Evolutionary conservation across 2,797 vertebrate species (phyloP).

Genomic region (Dendrocincla fuliginosa): DNA sequence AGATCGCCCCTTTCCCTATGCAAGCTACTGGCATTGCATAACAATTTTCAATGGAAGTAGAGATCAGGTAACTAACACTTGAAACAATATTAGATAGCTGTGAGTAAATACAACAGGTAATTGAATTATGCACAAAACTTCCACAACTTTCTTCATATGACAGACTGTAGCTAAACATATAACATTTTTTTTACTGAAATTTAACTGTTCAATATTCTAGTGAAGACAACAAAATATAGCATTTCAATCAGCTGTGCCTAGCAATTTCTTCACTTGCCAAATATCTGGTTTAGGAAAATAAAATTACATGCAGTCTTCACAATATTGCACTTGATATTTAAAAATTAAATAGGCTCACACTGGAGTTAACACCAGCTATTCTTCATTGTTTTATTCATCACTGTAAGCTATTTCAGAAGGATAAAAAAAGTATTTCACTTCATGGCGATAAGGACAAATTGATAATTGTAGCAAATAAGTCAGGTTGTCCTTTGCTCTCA

Average conservation of each 20-base stretch:
- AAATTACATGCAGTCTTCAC: constrained; percentile 21
- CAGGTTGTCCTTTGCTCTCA: constrained; percentile 71
- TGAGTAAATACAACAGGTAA: not conserved
- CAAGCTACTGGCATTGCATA: not conserved
- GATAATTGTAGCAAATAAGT: constrained; percentile 71
- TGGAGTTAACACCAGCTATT: constrained; percentile 33
- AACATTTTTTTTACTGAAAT: not conserved
- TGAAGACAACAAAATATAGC: not conserved
- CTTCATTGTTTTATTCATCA: constrained; percentile 53
- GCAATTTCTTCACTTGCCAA: constrained; percentile 25
- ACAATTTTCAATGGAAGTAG: not conserved
- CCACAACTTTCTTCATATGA: not conserved
- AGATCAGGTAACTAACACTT: not conserved
- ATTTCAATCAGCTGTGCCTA: not conserved
- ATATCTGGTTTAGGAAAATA: constrained; percentile 20
- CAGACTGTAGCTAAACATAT: not conserved
- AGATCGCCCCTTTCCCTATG: not conserved
- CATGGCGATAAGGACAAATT: constrained; percentile 57
- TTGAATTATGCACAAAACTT: not conserved
- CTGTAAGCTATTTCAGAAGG: constrained; percentile 48
- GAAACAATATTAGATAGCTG: not conserved
- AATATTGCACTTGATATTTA: constrained; percentile 27
- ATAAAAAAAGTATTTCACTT: constrained; percentile 64
- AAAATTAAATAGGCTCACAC: constrained; percentile 41
- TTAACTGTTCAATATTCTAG: constrained; percentile 9